phyloP scores from a whole-genome alignment of 92 coral and sea anemone genomes.

The Micromussa lordhowensis region DNA sequence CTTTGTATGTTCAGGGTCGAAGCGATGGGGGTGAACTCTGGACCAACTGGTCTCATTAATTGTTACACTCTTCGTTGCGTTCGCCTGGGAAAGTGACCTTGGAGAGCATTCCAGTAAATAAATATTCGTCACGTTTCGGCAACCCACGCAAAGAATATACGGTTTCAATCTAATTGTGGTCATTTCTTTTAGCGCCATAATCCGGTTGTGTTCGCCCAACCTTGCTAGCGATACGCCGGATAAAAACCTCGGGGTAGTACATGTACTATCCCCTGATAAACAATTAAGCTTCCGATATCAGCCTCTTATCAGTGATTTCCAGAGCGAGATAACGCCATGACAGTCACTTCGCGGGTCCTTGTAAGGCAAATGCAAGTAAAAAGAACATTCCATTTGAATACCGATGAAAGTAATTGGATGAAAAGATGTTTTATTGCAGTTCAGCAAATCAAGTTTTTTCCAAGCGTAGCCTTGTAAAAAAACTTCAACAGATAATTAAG shows the following conservation, averaged over 20 bases:
- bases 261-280: constrained; percentile 27
- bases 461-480: not conserved
- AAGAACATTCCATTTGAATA: constrained; percentile 6
- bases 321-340: constrained; percentile 34
- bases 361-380: not conserved
- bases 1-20: not conserved
- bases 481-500: not conserved
- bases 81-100: not conserved
- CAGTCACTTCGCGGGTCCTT: constrained; percentile 9
- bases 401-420: constrained; percentile 50
- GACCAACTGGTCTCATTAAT: not conserved
- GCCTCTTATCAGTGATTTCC: constrained; percentile 50
- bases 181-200: constrained; percentile 21
- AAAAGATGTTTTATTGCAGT: constrained; percentile 30
- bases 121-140: not conserved
- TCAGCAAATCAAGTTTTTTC: not conserved
- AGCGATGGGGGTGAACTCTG: not conserved
- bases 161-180: not conserved
- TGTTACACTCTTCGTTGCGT: not conserved
- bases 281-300: constrained; percentile 32
- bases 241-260: constrained; percentile 1
- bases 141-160: constrained; percentile 2
- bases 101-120: not conserved
- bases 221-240: not conserved
- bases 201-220: not conserved